Percentiles rank a stretch among this genome's conserved stretches.
phyloP scores from a whole-genome alignment of 2,888 invertebrate genomes.

The Melitaea athalia region DNA sequence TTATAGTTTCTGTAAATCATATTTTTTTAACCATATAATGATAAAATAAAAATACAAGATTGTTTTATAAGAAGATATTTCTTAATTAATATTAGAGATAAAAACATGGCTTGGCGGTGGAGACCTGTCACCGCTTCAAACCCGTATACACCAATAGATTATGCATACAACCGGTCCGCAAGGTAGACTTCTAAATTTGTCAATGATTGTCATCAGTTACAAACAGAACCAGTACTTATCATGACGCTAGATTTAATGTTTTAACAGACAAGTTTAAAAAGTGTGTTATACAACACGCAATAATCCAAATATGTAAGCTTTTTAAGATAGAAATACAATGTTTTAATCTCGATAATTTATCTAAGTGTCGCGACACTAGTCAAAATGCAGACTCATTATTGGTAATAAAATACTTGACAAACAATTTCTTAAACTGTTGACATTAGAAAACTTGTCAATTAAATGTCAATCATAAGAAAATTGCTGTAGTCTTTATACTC shows the following conservation, averaged over 20 bases:
- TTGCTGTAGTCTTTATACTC: too few relatives aligned
- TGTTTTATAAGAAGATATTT: neutral
- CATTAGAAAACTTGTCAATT: too few relatives aligned
- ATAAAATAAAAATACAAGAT: neutral
- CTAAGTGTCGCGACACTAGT: too few relatives aligned
- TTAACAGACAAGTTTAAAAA: neutral
- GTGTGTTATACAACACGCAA: neutral
- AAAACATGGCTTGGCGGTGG: neutral
- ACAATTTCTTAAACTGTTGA: too few relatives aligned
- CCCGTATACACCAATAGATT: conserved; percentile 5
- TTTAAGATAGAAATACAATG: neutral
- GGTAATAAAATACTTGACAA: too few relatives aligned
- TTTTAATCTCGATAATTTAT: too few relatives aligned
- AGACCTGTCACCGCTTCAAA: conserved; percentile 1
- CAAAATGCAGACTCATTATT: too few relatives aligned
- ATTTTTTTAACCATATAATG: neutral
- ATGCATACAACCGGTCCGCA: conserved; percentile 8
- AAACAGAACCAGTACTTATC: conserved; percentile 4
- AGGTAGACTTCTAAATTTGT: conserved; percentile 14
- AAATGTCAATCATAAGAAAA: too few relatives aligned
- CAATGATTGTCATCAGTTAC: conserved; percentile 10
- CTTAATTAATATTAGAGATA: neutral
- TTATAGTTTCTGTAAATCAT: neutral
- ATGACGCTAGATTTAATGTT: neutral
- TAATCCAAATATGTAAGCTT: neutral